Percentiles rank a stretch among this genome's conserved stretches.
phyloP scores from a whole-genome alignment of 2,888 invertebrate species.

The Ormyrus rosae region DNA sequence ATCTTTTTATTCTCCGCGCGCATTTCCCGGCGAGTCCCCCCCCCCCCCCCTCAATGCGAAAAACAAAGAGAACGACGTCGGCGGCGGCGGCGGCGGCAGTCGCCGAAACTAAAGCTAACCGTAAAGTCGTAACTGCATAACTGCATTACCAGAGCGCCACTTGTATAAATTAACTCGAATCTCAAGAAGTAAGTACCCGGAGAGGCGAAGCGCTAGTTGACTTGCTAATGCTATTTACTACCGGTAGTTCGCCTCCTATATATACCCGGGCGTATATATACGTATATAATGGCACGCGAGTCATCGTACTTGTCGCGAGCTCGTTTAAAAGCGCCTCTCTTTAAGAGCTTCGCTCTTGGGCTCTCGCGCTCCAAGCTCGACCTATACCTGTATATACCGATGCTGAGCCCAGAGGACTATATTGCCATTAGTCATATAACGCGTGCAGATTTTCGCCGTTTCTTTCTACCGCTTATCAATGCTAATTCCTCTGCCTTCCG shows the following conservation, averaged over 20 bases:
- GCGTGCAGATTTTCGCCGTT: constrained; percentile 3
- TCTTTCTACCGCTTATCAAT: background rate
- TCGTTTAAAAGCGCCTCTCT: constrained; percentile 32
- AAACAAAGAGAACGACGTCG: constrained; percentile 9
- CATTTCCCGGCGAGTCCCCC: background rate
- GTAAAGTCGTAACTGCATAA: constrained; percentile 69
- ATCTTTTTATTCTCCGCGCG: constrained; percentile 8
- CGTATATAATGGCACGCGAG: background rate
- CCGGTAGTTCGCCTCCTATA: constrained; percentile 42
- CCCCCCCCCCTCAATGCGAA: background rate
- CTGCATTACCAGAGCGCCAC: constrained; percentile 70
- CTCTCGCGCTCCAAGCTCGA: background rate
- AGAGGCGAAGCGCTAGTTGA: constrained; percentile 71
- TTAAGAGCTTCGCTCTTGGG: constrained; percentile 36
- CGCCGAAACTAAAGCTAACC: constrained; percentile 69
- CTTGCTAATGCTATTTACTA: constrained; percentile 74
- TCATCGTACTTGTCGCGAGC: constrained; percentile 30
- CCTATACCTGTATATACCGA: background rate
- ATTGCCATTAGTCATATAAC: constrained; percentile 15
- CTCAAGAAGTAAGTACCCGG: constrained; percentile 71
- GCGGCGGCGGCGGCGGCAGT: constrained; percentile 44
- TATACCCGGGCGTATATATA: background rate
- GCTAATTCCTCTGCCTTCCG: too few species aligned
- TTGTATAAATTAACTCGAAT: constrained; percentile 74
- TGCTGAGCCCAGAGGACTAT: background rate